Conservation (phyloP, 2,797 vertebrate species). For the Lepidocolaptes lacrymiger region DNA sequence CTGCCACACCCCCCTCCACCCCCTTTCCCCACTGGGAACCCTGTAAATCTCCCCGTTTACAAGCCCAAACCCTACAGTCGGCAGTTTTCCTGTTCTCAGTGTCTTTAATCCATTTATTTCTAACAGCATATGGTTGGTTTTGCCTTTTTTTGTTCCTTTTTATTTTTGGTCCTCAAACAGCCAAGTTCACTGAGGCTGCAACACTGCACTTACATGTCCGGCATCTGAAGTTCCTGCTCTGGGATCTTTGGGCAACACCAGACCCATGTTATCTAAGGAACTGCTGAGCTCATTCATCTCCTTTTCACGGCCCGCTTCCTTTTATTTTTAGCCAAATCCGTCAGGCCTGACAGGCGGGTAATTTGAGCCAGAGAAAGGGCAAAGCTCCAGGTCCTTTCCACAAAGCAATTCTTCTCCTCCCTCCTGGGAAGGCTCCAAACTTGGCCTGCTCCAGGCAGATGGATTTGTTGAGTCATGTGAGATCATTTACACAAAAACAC, state of each 20-base stretch:
- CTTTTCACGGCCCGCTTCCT: slow-evolving; percentile 86
- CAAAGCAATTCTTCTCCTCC: slow-evolving; percentile 87
- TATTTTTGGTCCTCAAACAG: background rate
- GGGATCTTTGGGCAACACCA: slow-evolving; percentile 73
- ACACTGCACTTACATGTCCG: background rate
- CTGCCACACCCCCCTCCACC: background rate
- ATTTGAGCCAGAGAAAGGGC: slow-evolving; percentile 89
- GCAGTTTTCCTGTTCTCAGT: background rate
- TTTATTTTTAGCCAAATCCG: slow-evolving; percentile 97
- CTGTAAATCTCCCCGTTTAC: background rate
- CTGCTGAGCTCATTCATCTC: slow-evolving; percentile 87
- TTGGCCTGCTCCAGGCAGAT: slow-evolving; percentile 83
- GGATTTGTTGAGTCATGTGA: slow-evolving; percentile 99
- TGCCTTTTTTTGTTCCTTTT: background rate
- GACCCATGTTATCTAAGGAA: slow-evolving; percentile 82
- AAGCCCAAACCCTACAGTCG: background rate
- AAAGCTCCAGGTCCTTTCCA: slow-evolving; percentile 86
- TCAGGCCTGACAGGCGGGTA: slow-evolving; percentile 92
- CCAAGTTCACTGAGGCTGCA: slow-evolving; percentile 43
- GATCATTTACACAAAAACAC: slow-evolving; percentile 92
- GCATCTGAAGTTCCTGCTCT: slow-evolving; percentile 78
- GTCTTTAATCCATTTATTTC: slow-evolving; percentile 31
- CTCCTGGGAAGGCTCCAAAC: slow-evolving; percentile 86
- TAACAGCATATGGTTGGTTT: background rate
- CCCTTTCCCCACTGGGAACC: background rate